Evolutionary conservation across 1,140 invertebrate species (phyloP), one percentile per base, ranked within the genome.

Genomic region (Drusus annulatus): DNA sequence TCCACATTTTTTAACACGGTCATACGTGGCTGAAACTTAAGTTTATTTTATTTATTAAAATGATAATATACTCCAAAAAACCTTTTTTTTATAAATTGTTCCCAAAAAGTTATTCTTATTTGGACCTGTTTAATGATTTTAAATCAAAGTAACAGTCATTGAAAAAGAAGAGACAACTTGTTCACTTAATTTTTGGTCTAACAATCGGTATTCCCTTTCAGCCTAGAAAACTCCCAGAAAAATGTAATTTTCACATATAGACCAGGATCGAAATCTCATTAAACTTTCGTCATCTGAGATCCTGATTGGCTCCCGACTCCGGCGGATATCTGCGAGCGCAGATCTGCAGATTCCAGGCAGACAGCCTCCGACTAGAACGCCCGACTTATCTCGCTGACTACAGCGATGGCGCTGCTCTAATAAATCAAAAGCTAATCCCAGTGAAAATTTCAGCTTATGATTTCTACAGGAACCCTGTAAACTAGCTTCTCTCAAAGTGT

Each of bases 391-490:
- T 56, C 17, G 71, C 71, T 74, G 71, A 74, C 51, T 19, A 25
- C 71, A 74, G 71, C 54, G 21, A 31, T 58, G 71, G 51, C 16
- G 23, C 51, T 21, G 16, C 51, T 56, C 25, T 74, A 74, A 74
- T 74, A 74, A 74, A 74, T 74, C 71, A 74, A 74, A 58, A 58
- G 71, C 71, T 74, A 56, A 74, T 56, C 71, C 51, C 52, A 56
- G 52, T 74, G 71, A 74, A 74, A 74, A 56, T 58, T 71, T 71
- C 51, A 58, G 71, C 71, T 74, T 74, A 74, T 56, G 25, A 51
- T 17, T 51, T 25, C 50, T 50, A 71, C 17, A 51, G 50, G 68
- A 17, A 36, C 8, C 31, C 31, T 7, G 8, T 36, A 36, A 36
- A 36, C 31, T 36, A 6, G 31, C 5, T 36, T 36, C 31, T 36